Conservation (phyloP, 64 coral and sea anemone species). For the Montipora foliosa region DNA sequence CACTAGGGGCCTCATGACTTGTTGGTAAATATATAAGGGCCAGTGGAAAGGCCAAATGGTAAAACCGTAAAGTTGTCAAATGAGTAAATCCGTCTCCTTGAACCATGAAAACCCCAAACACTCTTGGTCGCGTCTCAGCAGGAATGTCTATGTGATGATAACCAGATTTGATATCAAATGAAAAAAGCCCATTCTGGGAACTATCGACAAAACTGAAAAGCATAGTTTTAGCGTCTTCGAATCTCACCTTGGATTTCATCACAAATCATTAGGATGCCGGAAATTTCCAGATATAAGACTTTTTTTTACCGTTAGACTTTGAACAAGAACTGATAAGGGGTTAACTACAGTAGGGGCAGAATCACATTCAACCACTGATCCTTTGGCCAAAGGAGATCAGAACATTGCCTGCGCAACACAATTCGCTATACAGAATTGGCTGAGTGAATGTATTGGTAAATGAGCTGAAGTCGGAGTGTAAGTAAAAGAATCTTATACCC, state of each 20-base stretch:
- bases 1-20: slow-evolving; percentile 23
- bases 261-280: background rate
- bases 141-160: too few relatives aligned
- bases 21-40: slow-evolving; percentile 61
- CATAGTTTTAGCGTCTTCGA: too few relatives aligned
- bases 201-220: too few relatives aligned
- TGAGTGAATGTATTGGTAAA: slow-evolving; percentile 56
- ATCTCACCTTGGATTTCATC: too few relatives aligned
- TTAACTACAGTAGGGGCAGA: slow-evolving; percentile 55
- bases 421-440: slow-evolving; percentile 53
- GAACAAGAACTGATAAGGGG: slow-evolving; percentile 71
- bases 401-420: slow-evolving; percentile 60
- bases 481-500: slow-evolving; percentile 41
- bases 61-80: slow-evolving; percentile 52
- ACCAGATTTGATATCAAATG: too few relatives aligned
- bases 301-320: slow-evolving; percentile 71
- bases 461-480: too few relatives aligned
- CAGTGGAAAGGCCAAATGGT: too few relatives aligned
- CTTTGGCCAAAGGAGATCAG: slow-evolving; percentile 30
- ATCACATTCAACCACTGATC: slow-evolving; percentile 42
- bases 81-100: background rate
- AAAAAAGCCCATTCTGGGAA: too few relatives aligned
- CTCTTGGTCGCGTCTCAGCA: slow-evolving; percentile 19
- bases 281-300: slow-evolving; percentile 78
- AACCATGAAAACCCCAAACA: slow-evolving; percentile 59